These are phyloP conservation scores for Deroptyus accipitrinus DNA, from an alignment of 2,113 vertebrate species.

Conservation along the genomic window DNA sequence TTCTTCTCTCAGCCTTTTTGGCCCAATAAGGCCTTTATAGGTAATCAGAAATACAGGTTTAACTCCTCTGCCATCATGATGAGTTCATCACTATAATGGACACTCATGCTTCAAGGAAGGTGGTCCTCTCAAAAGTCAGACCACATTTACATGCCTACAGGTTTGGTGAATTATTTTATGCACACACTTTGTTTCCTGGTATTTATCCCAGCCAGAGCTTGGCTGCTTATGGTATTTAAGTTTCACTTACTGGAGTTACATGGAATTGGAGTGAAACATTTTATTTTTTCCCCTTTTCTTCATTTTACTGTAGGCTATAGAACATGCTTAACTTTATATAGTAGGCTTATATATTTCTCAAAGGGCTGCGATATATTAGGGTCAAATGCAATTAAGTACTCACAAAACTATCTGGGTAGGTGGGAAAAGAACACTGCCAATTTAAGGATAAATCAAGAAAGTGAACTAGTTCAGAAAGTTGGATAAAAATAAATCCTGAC, in stretches of 20 bases:
- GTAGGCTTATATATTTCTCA: neutral
- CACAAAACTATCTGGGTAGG: neutral
- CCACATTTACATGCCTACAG: neutral
- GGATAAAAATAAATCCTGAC: constrained; percentile 7
- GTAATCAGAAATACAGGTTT: neutral
- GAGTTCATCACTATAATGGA: neutral
- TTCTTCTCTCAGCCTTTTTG: neutral
- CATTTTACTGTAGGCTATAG: neutral
- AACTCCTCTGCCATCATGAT: neutral
- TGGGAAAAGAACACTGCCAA: neutral
- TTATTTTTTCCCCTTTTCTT: neutral
- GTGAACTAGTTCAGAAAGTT: neutral
- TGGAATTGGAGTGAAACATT: neutral
- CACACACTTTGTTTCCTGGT: neutral
- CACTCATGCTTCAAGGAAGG: neutral
- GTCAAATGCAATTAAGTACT: neutral
- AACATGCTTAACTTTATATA: neutral
- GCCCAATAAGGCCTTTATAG: neutral
- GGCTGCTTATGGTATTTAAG: neutral
- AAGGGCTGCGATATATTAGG: neutral
- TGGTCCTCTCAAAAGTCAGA: neutral
- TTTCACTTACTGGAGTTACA: neutral
- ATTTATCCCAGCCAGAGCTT: neutral
- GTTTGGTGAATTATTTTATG: neutral
- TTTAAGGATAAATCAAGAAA: neutral